Evolutionary conservation across 1,140 invertebrate genomes (phyloP), one percentile per base, ranked within the genome.

Genomic region (Solenopsis fugax): DNA sequence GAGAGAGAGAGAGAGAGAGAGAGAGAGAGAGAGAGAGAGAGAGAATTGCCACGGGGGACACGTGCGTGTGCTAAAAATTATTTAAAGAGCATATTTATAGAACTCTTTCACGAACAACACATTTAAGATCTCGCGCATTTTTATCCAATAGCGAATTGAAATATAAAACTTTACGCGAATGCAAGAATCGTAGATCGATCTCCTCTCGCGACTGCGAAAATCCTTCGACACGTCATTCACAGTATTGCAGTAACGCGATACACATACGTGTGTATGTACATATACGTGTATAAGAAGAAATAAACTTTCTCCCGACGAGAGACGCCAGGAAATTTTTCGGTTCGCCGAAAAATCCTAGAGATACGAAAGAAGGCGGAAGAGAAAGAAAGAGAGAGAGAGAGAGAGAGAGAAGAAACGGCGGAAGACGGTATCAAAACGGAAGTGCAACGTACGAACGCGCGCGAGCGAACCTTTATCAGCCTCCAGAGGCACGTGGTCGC

Each of bases 381-480:
- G 34, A 60, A 60, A 87, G 52, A 62, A 21, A 34, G 24, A 67
- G 7, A 82, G 1, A 18, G n/a, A 56, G 60, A 76, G 24, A 67
- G 24, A 52, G 21, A 86, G 67, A 62, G 54, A 76, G 41, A 71
- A 29, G 64, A 58, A 48, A 16, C 21, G 48, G 13, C 62, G 45
- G 37, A 85, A 88, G 75, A 87, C 88, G 64, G 45, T 80, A 77
- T 60, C 54, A 69, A 76, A 75, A 71, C 76, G 80, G 24, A 41
- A 87, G 37, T 56, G 71, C 41, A 78, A 84, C 52, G 72, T 84
- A 41, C 78, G 75, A 50, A 69, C 18, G 64, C 54, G 62, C 73
- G 75, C 87, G 67, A 86, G 37, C 56, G 86, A 88, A 85, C 93
- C 90, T 92, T 94, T 94, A 93, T 94, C 93, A 89, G 86, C 84